Base-by-base conservation (phyloP, 1,140 invertebrate species). In the Campoletis sonorensis region DNA sequence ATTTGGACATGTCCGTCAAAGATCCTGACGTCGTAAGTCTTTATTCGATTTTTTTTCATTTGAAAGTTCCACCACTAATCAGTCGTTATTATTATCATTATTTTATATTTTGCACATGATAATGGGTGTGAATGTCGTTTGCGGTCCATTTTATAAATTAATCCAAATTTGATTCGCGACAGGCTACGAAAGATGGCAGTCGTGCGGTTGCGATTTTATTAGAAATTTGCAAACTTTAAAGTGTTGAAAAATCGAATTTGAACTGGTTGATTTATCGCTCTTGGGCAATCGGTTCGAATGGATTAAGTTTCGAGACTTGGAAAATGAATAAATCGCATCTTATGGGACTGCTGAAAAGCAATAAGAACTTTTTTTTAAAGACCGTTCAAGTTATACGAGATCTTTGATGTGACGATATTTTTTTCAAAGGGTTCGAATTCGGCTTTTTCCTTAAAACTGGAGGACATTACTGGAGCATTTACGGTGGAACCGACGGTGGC, bases 1-100 rank as follows among this genome's bases (percentile, higher is more conserved):
- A 96, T 86, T 88, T 98, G 61, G 95, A 97, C 84, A 98, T 98
- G 96, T 94, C 95, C 72, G 97, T 98, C 49, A 95, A 94, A 26
- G 97, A 98, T 92, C 95, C 95, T 11, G 97, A 98, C 92, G 94
- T 97, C 85, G 96, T 97, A 90, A 94, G 94, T 93, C 80, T 68
- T 79, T 11, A 45, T 45, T 11, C 40, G 11, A 45, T 45, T 45
- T 45, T 45, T 45, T 1, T 1, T 10, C 5, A 45, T 10, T 45
- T 13, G 13, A 45, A 10, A 8, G 8, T 45, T 45, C 13, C 40
- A 45, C 8, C 40, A 45, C 13, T 13, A 37, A 37, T 37, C 4
- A 37, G 4, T 45, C 7, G 2, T 33, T 33, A 33, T 33, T 33
- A 33, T 33, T 33, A 7, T 33, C 3, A 33, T 4, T 33, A 4